These are phyloP conservation scores for Pao palembangensis DNA, from an alignment of 2,113 vertebrate species.

Conservation along the genomic window DNA sequence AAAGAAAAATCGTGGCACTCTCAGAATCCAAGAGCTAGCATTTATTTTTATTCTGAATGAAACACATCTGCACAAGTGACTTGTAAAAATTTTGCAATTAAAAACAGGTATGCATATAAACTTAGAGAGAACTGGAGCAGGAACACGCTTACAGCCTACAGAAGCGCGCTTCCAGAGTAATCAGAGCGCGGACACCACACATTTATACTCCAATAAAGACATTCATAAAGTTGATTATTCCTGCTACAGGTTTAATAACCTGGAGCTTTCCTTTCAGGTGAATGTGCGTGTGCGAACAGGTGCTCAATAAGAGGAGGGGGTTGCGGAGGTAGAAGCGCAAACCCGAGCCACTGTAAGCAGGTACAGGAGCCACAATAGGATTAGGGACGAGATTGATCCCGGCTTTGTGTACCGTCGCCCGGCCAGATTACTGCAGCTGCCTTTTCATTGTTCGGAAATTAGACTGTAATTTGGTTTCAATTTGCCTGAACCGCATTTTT, in stretches of 20 bases:
- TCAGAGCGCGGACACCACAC: conserved; percentile 26
- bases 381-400: conserved; percentile 59
- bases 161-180: conserved; percentile 2
- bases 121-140: conserved; percentile 4
- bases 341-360: conserved; percentile 60
- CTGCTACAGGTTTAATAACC: conserved; percentile 47
- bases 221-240: conserved; percentile 36
- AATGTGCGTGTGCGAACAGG: conserved; percentile 65
- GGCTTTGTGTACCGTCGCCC: conserved; percentile 61
- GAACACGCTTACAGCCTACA: conserved; percentile 11
- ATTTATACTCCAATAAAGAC: conserved; percentile 44
- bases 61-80: conserved; percentile 24
- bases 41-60: conserved; percentile 37
- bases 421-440: conserved; percentile 61
- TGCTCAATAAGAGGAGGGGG: conserved; percentile 62
- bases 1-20: neutral
- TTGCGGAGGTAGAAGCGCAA: conserved; percentile 45
- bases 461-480: conserved; percentile 66
- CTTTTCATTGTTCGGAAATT: conserved; percentile 62
- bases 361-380: conserved; percentile 65
- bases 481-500: conserved; percentile 50
- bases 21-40: conserved; percentile 31
- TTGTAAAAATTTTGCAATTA: conserved; percentile 7
- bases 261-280: conserved; percentile 60
- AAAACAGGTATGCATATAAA: conserved; percentile 19